These are phyloP conservation scores for Athalia cordata DNA, from an alignment of 2,888 invertebrate genomes.

Conservation along the genomic window DNA sequence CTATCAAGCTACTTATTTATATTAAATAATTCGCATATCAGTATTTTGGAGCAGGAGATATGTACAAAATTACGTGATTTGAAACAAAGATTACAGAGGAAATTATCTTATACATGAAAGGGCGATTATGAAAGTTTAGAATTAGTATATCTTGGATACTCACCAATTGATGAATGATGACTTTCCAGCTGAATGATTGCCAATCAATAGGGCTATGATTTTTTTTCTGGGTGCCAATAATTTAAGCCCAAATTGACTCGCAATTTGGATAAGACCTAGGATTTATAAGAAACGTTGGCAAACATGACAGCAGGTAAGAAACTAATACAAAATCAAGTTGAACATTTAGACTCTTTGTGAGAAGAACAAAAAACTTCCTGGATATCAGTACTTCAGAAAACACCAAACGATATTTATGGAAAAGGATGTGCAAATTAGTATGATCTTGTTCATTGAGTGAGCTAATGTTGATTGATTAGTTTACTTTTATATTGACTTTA, in stretches of 20 bases:
- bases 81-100: no score
- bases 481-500: background rate
- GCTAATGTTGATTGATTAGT: no score
- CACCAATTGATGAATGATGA: conserved; percentile 78
- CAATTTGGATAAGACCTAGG: conserved; percentile 74
- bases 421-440: background rate
- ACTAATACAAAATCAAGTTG: background rate
- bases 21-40: no score
- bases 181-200: conserved; percentile 78
- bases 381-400: background rate
- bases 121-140: background rate
- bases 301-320: background rate
- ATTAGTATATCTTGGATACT: conserved; percentile 51
- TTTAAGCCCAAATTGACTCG: conserved; percentile 72
- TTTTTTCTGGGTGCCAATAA: conserved; percentile 76
- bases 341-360: background rate
- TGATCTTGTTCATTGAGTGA: background rate
- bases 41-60: no score
- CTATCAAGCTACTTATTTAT: no score
- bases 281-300: conserved; percentile 14
- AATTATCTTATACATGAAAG: no score
- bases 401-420: background rate
- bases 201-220: conserved; percentile 76
- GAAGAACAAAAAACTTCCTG: background rate
- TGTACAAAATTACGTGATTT: no score